A percentile compares a stretch with the other conserved stretches of the same genome.
Evolutionary conservation across 1,140 invertebrate genomes (phyloP).

Genomic region (Ruditapes philippinarum): DNA sequence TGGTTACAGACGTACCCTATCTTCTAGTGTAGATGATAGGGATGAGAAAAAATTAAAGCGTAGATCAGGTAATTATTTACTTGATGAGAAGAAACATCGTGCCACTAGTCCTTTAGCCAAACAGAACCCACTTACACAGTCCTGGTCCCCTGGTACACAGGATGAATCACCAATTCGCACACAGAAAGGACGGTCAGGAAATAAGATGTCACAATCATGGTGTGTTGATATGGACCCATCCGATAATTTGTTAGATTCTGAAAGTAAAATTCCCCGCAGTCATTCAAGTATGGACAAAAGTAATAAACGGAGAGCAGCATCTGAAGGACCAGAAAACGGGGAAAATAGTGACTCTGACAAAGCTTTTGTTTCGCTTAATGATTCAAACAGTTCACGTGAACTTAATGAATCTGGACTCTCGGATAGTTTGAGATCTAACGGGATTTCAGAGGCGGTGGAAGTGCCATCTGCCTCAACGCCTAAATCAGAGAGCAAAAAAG

Average conservation of each 20-base stretch:
- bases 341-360: constrained; percentile 30
- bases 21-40: constrained; percentile 67
- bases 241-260: background rate
- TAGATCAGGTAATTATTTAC: constrained; percentile 70
- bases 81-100: constrained; percentile 53
- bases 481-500: background rate
- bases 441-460: background rate
- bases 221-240: constrained; percentile 54
- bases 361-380: constrained; percentile 45
- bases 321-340: background rate
- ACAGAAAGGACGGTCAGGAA: background rate
- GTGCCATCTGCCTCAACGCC: constrained; percentile 8
- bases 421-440: constrained; percentile 16
- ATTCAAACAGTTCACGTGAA: constrained; percentile 34
- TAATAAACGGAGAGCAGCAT: background rate
- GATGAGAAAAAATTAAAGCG: constrained; percentile 74
- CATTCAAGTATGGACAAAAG: constrained; percentile 28
- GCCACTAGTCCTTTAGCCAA: constrained; percentile 63
- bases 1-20: constrained; percentile 69
- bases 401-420: constrained; percentile 21
- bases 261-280: constrained; percentile 55
- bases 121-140: constrained; percentile 58
- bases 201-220: constrained; percentile 64
- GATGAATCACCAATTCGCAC: constrained; percentile 10
- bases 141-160: constrained; percentile 49